Evolutionary conservation across 2,888 invertebrate species (phyloP).

Genomic region (Myathropa florea): DNA sequence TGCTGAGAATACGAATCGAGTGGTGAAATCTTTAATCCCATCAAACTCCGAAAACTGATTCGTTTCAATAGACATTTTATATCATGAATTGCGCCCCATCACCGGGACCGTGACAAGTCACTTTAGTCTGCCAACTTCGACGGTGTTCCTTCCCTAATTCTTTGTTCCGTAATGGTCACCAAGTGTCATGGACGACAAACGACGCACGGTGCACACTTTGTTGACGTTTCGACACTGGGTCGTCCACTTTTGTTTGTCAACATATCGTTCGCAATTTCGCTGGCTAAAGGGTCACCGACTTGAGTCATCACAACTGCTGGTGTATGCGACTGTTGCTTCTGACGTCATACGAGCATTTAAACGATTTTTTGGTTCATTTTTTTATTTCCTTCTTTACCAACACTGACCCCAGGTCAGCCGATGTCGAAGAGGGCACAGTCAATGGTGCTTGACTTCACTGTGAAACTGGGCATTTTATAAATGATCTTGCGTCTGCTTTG

Average conservation of each 20-base stretch:
- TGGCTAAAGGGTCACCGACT: not conserved
- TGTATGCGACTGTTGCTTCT: not conserved
- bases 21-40: not conserved
- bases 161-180: not conserved
- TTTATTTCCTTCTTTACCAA: not conserved
- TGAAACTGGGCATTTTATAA: not conserved
- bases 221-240: not conserved
- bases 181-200: not conserved
- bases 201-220: not conserved
- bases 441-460: not conserved
- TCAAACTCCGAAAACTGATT: not conserved
- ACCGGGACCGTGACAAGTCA: not conserved
- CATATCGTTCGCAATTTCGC: not conserved
- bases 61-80: not conserved
- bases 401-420: not conserved
- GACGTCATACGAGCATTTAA: not conserved
- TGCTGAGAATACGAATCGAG: not conserved
- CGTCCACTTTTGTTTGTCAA: not conserved
- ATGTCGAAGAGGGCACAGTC: not conserved
- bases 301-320: not conserved
- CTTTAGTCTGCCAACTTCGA: not conserved
- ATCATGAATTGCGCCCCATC: not conserved
- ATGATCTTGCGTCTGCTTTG: not conserved
- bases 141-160: not conserved
- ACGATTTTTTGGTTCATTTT: not conserved